Percentiles rank a stretch among this genome's conserved stretches.
Conservation (phyloP, 2,888 invertebrate genomes). For the Pseudococcus longispinus region DNA sequence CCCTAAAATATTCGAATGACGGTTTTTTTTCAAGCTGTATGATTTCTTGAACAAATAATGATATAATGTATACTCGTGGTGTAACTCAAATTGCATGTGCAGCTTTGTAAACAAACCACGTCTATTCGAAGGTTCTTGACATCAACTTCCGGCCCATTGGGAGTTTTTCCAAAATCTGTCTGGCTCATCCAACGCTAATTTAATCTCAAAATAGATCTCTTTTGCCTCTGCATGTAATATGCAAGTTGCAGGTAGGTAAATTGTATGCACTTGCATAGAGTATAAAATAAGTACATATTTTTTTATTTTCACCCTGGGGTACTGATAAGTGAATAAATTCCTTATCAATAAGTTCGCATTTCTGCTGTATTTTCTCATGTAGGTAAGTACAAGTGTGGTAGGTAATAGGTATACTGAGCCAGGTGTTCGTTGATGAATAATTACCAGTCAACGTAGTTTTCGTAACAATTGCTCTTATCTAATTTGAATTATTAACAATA, state of each 20-base stretch:
- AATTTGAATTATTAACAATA: background rate
- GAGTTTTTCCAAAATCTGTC: background rate
- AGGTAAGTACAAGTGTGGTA: background rate
- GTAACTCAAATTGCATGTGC: background rate
- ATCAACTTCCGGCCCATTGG: slow-evolving; percentile 4
- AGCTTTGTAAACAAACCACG: background rate
- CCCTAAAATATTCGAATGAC: too few species aligned
- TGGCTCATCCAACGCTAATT: background rate
- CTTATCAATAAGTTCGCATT: background rate
- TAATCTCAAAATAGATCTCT: background rate
- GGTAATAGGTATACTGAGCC: background rate
- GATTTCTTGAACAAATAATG: too few species aligned
- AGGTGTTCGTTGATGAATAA: background rate
- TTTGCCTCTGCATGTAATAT: background rate
- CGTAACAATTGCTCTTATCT: slow-evolving; percentile 2
- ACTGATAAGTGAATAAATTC: background rate
- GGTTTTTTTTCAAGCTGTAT: too few species aligned
- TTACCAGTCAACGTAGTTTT: background rate
- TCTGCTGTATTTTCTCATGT: background rate
- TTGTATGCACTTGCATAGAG: background rate
- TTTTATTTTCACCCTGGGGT: background rate
- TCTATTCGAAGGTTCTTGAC: slow-evolving; percentile 4
- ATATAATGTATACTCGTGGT: too few species aligned
- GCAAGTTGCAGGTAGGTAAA: background rate
- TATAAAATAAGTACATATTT: background rate